Evolutionary conservation across 2,113 vertebrate genomes (phyloP), one percentile per base, ranked within the genome.

Genomic region (Odobenus rosmarus): DNA sequence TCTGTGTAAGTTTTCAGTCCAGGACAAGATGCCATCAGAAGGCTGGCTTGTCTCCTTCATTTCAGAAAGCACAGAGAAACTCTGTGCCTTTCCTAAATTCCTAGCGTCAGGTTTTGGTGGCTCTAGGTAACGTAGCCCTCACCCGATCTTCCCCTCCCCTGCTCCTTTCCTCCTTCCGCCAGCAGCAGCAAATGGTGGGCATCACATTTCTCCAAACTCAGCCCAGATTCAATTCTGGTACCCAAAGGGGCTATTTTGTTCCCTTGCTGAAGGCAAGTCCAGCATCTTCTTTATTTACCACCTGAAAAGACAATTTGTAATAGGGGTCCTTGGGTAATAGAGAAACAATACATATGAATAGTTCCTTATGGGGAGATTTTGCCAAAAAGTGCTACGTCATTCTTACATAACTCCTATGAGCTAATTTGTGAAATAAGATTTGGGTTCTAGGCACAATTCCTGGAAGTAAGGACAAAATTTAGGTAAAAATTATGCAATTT

Each of bases 391-490:
- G 61, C 61, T 93, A 26, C 6, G 88, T 88, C 69, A 46, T 18
- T 95, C 12, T 21, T 88, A 5, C 26, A 3, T 69, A 67, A 88
- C 8, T 10, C 14, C n/a, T 61, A 19, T 28, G 39, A 82, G 79
- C 28, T 93, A 67, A 96, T 96, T 81, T 79, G 33, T 88, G 31
- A 90, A 67, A 67, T 84, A 71, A 96, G 55, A 80, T 64, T 86
- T 80, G 61, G 67, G 39, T 9, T 12, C 16, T 39, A 67, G 88
- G 21, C 82, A 96, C 77, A 69, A 62, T 93, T 91, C 57, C 83
- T 88, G 89, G 53, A 92, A 87, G 42, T 62, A 87, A 92, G 49
- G 69, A 92, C 74, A 61, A 93, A 94, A 90, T 89, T 49, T 42
- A 55, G 57, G 51, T 72, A 94, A 98, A 84, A 87, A 86, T 42